phyloP scores from a whole-genome alignment of 2,888 invertebrate genomes.

The Brachynemurus nebulosus region DNA sequence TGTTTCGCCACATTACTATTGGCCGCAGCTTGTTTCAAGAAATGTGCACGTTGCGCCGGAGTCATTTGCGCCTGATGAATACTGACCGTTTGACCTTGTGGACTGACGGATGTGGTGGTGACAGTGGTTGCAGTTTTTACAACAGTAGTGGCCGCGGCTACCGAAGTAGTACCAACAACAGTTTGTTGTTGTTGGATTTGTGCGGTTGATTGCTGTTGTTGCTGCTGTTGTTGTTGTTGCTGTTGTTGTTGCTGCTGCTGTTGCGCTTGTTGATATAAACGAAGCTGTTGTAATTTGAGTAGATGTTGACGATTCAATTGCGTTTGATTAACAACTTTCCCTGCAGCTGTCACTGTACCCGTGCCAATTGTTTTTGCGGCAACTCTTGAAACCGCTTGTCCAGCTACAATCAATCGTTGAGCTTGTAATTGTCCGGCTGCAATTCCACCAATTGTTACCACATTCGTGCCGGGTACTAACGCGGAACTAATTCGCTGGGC shows the following conservation, averaged over 20 bases:
- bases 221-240: conserved; percentile 25
- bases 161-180: neutral
- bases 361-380: conserved; percentile 5
- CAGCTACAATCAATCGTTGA: conserved; percentile 32
- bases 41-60: conserved; percentile 19
- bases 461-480: conserved; percentile 15
- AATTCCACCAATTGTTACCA: conserved; percentile 21
- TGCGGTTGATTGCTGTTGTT: conserved; percentile 23
- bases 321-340: conserved; percentile 37
- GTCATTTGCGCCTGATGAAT: conserved; percentile 8
- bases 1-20: conserved; percentile 23
- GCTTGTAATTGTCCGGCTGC: conserved; percentile 42
- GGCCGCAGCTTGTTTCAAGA: conserved; percentile 30
- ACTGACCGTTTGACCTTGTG: conserved; percentile 6
- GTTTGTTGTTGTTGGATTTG: conserved; percentile 27
- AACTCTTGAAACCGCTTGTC: conserved; percentile 15
- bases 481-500: conserved; percentile 16
- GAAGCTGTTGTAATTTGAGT: conserved; percentile 27
- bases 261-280: conserved; percentile 23
- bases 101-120: neutral
- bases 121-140: conserved; percentile 2
- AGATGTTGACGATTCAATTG: conserved; percentile 50
- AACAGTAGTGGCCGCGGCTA: conserved; percentile 15
- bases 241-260: conserved; percentile 23
- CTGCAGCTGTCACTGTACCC: conserved; percentile 28